These are phyloP conservation scores for Zapornia atra DNA, from an alignment of 2,113 vertebrate genomes.

Conservation along the genomic window DNA sequence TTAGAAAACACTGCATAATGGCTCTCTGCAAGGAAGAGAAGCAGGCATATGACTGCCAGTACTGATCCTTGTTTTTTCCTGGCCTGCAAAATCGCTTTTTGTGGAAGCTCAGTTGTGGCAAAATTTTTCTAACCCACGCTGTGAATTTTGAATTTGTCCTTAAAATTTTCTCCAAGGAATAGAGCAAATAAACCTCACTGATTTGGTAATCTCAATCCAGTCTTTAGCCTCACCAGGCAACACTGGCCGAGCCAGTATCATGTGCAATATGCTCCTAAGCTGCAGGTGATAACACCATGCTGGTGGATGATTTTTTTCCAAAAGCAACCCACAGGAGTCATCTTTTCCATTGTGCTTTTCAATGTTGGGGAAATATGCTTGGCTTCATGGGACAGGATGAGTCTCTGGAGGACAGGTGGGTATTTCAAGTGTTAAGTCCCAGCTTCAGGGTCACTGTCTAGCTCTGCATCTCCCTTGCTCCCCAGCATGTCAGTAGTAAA, in stretches of 20 bases:
- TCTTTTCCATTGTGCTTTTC: background rate
- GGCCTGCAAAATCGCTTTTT: background rate
- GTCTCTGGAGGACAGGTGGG: background rate
- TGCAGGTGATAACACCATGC: background rate
- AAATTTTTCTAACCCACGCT: background rate
- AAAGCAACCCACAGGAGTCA: background rate
- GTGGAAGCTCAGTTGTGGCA: background rate
- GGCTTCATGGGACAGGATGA: background rate
- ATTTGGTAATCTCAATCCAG: background rate
- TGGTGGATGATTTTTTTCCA: background rate
- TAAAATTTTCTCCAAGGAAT: background rate
- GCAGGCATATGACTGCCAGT: background rate
- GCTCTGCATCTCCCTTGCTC: background rate
- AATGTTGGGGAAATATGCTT: background rate
- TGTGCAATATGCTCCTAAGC: rapidly evolving
- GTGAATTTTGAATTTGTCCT: background rate
- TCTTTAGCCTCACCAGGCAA: background rate
- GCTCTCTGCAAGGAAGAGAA: background rate
- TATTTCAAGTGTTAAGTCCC: background rate
- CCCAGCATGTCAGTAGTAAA: background rate
- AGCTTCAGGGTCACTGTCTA: background rate
- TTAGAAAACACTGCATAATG: slow-evolving; percentile 42
- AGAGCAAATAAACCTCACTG: background rate
- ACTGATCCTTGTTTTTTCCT: background rate
- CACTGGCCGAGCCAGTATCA: background rate